phyloP scores from a whole-genome alignment of 2,113 vertebrate genomes.

The mouse (Mus musculus) region GRCm39 chr13:72110001-72110500 shows the following conservation, averaged over 20 bases:
- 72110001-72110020: slow-evolving; percentile 73
- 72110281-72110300: not conserved
- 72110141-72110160: not conserved
- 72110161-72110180: slow-evolving; percentile 38
- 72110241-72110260: not conserved
- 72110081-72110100: slow-evolving; percentile 63
- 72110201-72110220: slow-evolving; percentile 42
- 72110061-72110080: slow-evolving; percentile 83
- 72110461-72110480: not conserved
- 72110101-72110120: slow-evolving; percentile 77
- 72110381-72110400: not conserved
- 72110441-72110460: not conserved
- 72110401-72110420: slow-evolving; percentile 28
- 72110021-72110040: slow-evolving; percentile 69
- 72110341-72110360: not conserved
- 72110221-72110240: not conserved
- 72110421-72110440: not conserved
- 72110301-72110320: not conserved
- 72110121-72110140: slow-evolving; percentile 21
- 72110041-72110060: slow-evolving; percentile 84
- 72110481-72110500: not conserved
- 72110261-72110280: not conserved
- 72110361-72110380: not conserved
- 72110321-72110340: not conserved
- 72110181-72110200: slow-evolving; percentile 43